These are phyloP conservation scores for Melanerpes aurifrons DNA, from an alignment of 2,113 vertebrate species.

Conservation along the genomic window DNA sequence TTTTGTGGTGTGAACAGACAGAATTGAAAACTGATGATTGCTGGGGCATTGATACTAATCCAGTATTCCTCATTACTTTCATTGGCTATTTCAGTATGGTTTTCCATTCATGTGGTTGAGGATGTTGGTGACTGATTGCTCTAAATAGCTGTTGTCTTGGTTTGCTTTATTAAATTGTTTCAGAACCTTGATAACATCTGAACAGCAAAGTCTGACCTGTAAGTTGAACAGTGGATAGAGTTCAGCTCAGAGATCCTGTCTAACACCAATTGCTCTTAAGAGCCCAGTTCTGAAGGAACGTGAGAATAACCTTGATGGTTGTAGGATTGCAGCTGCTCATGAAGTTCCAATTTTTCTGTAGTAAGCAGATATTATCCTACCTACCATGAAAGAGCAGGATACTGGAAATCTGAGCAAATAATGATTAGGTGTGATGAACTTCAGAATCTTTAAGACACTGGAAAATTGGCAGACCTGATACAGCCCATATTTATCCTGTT, in stretches of 20 bases:
- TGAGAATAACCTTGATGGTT: neutral
- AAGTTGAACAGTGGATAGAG: neutral
- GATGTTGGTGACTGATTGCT: neutral
- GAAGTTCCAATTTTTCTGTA: neutral
- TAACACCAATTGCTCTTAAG: neutral
- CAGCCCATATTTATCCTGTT: neutral
- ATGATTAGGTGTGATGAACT: neutral
- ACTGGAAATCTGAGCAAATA: neutral
- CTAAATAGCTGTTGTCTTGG: neutral
- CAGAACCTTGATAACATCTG: neutral
- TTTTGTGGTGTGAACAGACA: neutral
- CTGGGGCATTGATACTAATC: neutral
- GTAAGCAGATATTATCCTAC: neutral
- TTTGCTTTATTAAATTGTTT: constrained; percentile 25
- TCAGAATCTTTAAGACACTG: neutral
- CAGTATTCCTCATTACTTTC: neutral
- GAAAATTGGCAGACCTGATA: neutral
- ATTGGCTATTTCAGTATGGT: neutral
- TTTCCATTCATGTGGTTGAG: neutral
- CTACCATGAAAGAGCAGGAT: neutral
- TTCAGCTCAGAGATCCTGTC: constrained; percentile 29
- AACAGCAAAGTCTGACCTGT: neutral
- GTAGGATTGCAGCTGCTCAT: neutral
- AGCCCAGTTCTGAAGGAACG: neutral
- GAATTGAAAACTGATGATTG: neutral